Conservation (phyloP, 2,113 vertebrate genomes). For the Archilochus colubris region DNA sequence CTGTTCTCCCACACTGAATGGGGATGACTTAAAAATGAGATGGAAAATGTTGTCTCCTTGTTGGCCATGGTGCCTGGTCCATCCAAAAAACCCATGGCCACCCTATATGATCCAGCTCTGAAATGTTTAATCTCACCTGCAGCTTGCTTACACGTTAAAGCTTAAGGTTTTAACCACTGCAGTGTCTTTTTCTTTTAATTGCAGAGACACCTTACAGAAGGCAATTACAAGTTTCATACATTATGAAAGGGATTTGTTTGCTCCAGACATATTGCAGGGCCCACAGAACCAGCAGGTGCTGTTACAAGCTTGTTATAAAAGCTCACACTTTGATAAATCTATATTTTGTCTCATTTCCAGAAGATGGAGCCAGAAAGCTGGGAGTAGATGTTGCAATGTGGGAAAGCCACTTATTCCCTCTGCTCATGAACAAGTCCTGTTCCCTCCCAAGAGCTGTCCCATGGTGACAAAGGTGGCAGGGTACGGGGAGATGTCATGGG, state of each 20-base stretch:
- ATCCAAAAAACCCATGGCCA: too few species aligned
- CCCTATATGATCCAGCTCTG: too few species aligned
- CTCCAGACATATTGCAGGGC: not conserved
- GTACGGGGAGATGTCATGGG: not conserved
- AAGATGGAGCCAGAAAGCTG: constrained; percentile 69
- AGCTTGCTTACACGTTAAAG: too few species aligned
- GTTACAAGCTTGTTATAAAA: accelerated
- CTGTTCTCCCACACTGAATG: too few species aligned
- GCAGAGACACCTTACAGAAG: not conserved
- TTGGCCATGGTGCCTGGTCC: too few species aligned
- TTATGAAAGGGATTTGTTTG: not conserved
- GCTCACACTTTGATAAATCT: not conserved
- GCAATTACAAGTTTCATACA: not conserved
- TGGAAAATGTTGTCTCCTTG: too few species aligned
- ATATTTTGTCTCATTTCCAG: constrained; percentile 44
- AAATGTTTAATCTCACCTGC: too few species aligned
- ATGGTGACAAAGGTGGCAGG: accelerated
- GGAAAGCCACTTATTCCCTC: not conserved
- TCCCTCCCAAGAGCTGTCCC: not conserved
- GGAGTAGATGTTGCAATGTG: not conserved
- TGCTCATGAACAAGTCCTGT: not conserved
- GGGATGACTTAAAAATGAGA: too few species aligned
- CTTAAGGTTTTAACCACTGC: too few species aligned
- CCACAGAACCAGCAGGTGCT: not conserved
- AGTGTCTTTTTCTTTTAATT: too few species aligned